Conservation (phyloP, 2,888 invertebrate species). For the Conchocele bisecta region DNA sequence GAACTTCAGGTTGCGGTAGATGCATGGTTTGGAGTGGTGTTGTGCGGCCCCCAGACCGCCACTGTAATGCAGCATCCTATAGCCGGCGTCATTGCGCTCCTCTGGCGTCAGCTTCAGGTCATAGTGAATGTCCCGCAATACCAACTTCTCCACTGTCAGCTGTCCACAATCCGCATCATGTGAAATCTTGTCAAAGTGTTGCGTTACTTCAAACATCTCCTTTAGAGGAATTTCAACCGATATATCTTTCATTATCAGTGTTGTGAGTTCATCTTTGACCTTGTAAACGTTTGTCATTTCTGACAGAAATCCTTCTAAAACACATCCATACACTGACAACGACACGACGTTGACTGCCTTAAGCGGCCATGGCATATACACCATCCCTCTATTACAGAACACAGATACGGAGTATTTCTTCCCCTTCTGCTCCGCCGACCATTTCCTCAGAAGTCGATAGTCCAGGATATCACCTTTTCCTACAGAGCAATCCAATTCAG, state of each 20-base stretch:
- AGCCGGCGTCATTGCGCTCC: conserved; percentile 19
- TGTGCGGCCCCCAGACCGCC: conserved; percentile 2
- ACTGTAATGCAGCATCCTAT: not conserved
- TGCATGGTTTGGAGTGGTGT: conserved; percentile 8
- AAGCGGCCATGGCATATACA: conserved; percentile 57
- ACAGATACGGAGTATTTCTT: conserved; percentile 28
- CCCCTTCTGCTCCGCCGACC: conserved; percentile 30
- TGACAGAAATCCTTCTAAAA: conserved; percentile 39
- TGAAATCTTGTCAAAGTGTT: conserved; percentile 32
- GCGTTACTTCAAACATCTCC: conserved; percentile 28
- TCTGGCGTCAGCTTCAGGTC: conserved; percentile 44
- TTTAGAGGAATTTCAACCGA: conserved; percentile 41
- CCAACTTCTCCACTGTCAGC: conserved; percentile 37
- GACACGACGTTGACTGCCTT: conserved; percentile 41
- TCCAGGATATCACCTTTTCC: conserved; percentile 38
- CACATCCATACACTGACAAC: conserved; percentile 38
- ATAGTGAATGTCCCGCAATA: conserved; percentile 46
- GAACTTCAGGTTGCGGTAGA: conserved; percentile 36
- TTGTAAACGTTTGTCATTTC: conserved; percentile 41
- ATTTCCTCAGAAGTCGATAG: conserved; percentile 36
- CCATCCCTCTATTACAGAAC: conserved; percentile 30
- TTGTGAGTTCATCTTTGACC: conserved; percentile 30
- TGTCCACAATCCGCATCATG: conserved; percentile 55
- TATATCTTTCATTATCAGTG: conserved; percentile 26
- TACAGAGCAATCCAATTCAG: conserved; percentile 26